Evolutionary conservation across 2,797 vertebrate species (phyloP), one percentile per base, ranked within the genome.

Genomic region (Hoplostethus atlanticus): DNA sequence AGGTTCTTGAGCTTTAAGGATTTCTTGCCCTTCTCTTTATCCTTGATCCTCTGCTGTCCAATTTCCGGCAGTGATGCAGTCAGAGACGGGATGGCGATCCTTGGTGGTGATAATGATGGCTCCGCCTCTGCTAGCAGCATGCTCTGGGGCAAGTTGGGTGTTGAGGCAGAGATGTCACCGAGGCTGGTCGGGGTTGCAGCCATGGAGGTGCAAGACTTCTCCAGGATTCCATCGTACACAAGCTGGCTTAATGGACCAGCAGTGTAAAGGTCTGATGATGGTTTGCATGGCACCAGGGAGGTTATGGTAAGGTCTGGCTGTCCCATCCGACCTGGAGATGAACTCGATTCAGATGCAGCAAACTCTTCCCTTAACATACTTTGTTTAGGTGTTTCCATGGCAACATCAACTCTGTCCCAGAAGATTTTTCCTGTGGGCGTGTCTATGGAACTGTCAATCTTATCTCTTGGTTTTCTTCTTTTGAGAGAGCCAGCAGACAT

Each of bases 191-290:
- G 12, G 8, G 44, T 60, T 3, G 71, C 53, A 21, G 78, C 93
- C 91, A 94, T 90, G 85, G 97, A 57, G 56, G 34, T 95, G 86
- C 96, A 97, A 34, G 98, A 97, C 78, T 99, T 99, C 92, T 99
- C 98, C 80, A 99, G 88, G 86, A 98, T 98, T 77, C 98, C 97
- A 6, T 99, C 98, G 77, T 98, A 99, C 60, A 99, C 97, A 2
- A 94, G 89, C 84, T 96, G 96, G 84, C 95, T 97, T 12, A 97
- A 87, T 0, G 85, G 89, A 6, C 89, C 90, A 44, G 66, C 17
- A 0, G 28, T 2, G 4, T 58, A 71, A 30, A 68, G 50, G 6
- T 93, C 93, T 44, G 90, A 75, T 1, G 85, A 73, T 0, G 87
- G 85, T 62, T 87, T 88, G 83, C 87, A 95, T 85, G 89, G 88